Evolutionary conservation across 1,140 invertebrate species (phyloP), one percentile per base, ranked within the genome.

Genomic region (Lysiphlebus fabarum): DNA sequence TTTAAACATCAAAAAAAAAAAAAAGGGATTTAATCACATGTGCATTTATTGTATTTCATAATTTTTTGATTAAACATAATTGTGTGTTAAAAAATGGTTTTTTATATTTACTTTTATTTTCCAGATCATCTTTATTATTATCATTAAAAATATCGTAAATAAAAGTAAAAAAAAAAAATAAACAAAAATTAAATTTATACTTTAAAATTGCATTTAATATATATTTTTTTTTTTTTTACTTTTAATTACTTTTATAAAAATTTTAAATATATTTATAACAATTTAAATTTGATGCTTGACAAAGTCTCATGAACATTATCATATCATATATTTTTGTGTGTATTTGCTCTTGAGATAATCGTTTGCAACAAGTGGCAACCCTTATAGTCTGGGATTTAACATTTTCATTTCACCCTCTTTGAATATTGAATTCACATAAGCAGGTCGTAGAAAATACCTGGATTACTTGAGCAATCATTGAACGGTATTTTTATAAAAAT

Each of bases 51-150:
- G 76, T 79, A 78, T 78, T 77, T 78, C 74, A 69, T 77, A 78
- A 79, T 77, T 77, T 78, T 79, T 79, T 78, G 72, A 79, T 79
- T 79, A 78, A 78, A 79, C 72, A 78, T 79, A 74, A 75, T 75
- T 77, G 72, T 77, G 73, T 77, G 73, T 77, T 75, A 73, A 76
- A 65, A 61, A 66, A 69, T 60, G 36, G 58, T 60, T 56, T 38
- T n/a, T 26, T 26, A 11, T 34, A 61, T 58, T 65, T 58, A 40
- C 56, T 65, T n/a, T 61, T 61, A 50, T 62, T 65, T 65, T 65
- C 56, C 60, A 60, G 60, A 56, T 62, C 50, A 58, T 59, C 53
- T n/a, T n/a, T n/a, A n/a, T n/a, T n/a, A n/a, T n/a, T n/a, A n/a
- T n/a, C n/a, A n/a, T n/a, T n/a, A n/a, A n/a, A n/a, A n/a, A n/a